phyloP scores from a whole-genome alignment of 2,888 invertebrate genomes.

The Metallyticus violacea region DNA sequence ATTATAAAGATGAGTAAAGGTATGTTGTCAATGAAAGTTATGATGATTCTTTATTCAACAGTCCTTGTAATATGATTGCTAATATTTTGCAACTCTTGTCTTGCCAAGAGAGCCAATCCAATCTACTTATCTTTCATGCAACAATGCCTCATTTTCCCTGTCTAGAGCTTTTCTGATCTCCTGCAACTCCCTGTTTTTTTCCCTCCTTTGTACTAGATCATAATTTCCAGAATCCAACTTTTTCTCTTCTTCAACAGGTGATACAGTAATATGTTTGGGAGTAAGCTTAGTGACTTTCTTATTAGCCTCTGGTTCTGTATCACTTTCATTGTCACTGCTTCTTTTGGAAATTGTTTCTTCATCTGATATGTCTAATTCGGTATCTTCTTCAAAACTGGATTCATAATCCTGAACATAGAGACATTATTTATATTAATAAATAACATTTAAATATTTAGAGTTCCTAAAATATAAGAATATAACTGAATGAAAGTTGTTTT shows the following conservation, averaged over 20 bases:
- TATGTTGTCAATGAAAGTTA: too few relatives aligned
- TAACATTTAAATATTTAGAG: too few relatives aligned
- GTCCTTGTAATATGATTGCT: too few relatives aligned
- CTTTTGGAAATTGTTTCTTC: conserved; percentile 34
- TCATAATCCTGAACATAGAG: conserved; percentile 49
- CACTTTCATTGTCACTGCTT: conserved; percentile 34
- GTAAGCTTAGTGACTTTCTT: conserved; percentile 15
- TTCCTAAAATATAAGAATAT: too few relatives aligned
- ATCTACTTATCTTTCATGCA: conserved; percentile 22
- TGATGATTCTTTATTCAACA: too few relatives aligned
- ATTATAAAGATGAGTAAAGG: too few relatives aligned
- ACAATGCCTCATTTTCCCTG: conserved; percentile 43
- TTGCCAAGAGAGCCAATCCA: too few relatives aligned
- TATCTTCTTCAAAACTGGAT: conserved; percentile 52
- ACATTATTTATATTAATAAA: too few relatives aligned
- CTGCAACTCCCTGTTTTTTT: conserved; percentile 40
- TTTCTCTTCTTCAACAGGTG: conserved; percentile 49
- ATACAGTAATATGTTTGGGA: conserved; percentile 28
- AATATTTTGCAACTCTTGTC: too few relatives aligned
- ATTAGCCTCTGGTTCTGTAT: conserved; percentile 36
- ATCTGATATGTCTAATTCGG: conserved; percentile 37
- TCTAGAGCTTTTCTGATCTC: conserved; percentile 48
- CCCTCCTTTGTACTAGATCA: conserved; percentile 46
- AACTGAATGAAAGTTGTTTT: too few relatives aligned
- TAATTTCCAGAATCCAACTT: conserved; percentile 60